These are phyloP conservation scores for Scleropages formosus DNA, from an alignment of 2,797 vertebrate species.

Conservation along the genomic window DNA sequence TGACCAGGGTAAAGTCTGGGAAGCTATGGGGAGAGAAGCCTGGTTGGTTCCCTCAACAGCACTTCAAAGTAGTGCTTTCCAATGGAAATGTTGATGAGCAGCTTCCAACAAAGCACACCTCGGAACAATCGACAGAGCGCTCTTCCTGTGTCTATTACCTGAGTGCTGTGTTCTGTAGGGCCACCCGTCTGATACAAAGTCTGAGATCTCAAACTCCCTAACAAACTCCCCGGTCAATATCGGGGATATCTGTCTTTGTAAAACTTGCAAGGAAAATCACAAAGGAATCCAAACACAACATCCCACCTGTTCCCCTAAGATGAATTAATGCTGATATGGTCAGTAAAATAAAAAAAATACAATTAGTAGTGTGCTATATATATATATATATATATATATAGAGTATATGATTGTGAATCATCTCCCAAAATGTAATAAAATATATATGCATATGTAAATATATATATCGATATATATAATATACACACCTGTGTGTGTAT, in stretches of 20 bases:
- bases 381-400: constrained; percentile 5
- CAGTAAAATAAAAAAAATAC: constrained; percentile 5
- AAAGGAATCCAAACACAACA: constrained; percentile 34
- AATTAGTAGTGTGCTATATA: constrained; percentile 14
- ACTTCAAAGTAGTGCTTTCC: constrained; percentile 55
- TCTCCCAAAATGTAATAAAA: neutral
- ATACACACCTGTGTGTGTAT: too few species aligned
- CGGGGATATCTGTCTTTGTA: constrained; percentile 1
- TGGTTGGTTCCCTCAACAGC: constrained; percentile 40
- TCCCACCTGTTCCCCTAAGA: constrained; percentile 2
- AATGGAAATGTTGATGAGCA: constrained; percentile 45
- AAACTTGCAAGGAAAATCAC: constrained; percentile 30
- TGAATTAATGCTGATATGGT: neutral
- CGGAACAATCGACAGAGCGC: constrained; percentile 34
- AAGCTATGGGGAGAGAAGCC: constrained; percentile 27
- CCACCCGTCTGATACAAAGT: constrained; percentile 39
- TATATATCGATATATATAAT: too few species aligned
- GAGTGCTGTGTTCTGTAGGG: constrained; percentile 51
- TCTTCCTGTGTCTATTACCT: constrained; percentile 35
- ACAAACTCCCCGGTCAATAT: constrained; percentile 25
- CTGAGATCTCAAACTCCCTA: constrained; percentile 23
- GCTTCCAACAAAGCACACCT: constrained; percentile 43
- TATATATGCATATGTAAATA: too few species aligned
- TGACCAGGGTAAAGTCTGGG: constrained; percentile 30
- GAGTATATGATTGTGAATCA: neutral